These are phyloP conservation scores for Antheraea pernyi DNA, from an alignment of 1,140 invertebrate genomes.

Conservation along the genomic window DNA sequence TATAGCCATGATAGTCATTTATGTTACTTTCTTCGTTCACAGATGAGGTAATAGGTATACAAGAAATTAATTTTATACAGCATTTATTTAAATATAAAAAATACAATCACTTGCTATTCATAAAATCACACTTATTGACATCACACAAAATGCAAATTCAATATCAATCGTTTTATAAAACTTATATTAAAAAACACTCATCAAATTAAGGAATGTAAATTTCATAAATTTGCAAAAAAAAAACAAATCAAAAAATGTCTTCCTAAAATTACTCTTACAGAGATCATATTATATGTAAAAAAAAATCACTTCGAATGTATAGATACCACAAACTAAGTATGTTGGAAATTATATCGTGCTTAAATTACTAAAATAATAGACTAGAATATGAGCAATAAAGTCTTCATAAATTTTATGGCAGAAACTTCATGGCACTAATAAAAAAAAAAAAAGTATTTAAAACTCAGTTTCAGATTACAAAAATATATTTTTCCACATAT, in stretches of 20 bases:
- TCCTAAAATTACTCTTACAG: constrained; percentile 30
- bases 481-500: constrained; percentile 21
- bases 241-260: constrained; percentile 10
- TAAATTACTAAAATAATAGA: constrained; percentile 68
- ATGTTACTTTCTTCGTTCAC: no score
- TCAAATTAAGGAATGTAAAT: constrained; percentile 46
- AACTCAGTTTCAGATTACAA: constrained; percentile 18
- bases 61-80: constrained; percentile 18
- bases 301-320: constrained; percentile 12
- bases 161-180: constrained; percentile 10
- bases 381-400: constrained; percentile 77
- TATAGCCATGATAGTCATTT: not conserved
- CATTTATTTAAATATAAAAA: constrained; percentile 45
- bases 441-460: constrained; percentile 21
- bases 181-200: constrained; percentile 30
- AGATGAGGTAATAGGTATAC: constrained; percentile 5
- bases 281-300: constrained; percentile 40
- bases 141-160: constrained; percentile 35
- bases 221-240: constrained; percentile 21
- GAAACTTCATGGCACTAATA: constrained; percentile 62
- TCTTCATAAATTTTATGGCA: constrained; percentile 64
- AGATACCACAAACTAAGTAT: constrained; percentile 1
- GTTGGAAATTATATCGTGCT: not conserved
- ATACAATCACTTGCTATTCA: constrained; percentile 36
- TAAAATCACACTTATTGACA: constrained; percentile 40